Evolutionary conservation across 1,140 invertebrate species (phyloP).

Genomic region (Drosophila sulfurigaster): DNA sequence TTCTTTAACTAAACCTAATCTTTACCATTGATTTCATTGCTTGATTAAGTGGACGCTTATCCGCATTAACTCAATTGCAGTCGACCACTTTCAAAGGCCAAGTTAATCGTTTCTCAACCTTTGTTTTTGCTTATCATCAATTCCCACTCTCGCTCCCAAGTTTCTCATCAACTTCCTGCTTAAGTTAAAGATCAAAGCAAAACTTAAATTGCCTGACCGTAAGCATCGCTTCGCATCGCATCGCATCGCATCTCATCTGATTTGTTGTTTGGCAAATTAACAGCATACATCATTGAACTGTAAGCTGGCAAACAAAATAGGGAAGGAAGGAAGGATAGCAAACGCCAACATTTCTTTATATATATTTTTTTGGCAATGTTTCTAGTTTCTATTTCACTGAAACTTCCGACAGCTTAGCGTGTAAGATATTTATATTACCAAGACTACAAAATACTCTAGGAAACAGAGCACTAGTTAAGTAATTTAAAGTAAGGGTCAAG

Average conservation of each 20-base stretch:
- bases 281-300: slow-evolving; percentile 71
- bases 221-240: not conserved
- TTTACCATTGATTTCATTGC: not conserved
- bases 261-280: slow-evolving; percentile 66
- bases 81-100: slow-evolving; percentile 6
- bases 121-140: not conserved
- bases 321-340: not conserved
- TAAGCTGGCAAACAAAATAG: slow-evolving; percentile 40
- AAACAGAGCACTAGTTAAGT: not conserved
- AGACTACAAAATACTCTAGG: slow-evolving; percentile 1
- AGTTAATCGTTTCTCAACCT: slow-evolving; percentile 14
- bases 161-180: slow-evolving; percentile 15
- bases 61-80: slow-evolving; percentile 6
- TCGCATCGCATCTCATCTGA: slow-evolving; percentile 27
- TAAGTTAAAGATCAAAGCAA: slow-evolving; percentile 58
- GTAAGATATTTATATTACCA: not conserved
- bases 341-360: slow-evolving; percentile 26
- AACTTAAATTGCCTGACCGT: slow-evolving; percentile 1
- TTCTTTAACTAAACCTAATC: not conserved
- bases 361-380: not conserved
- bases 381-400: slow-evolving; percentile 10
- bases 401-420: not conserved
- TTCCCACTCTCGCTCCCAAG: not conserved
- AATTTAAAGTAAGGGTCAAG: slow-evolving; percentile 3
- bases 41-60: not conserved